Percentiles rank a stretch among this genome's conserved stretches.
phyloP scores from a whole-genome alignment of 2,797 vertebrate species.

The Poeciliopsis paucimaculata region DNA sequence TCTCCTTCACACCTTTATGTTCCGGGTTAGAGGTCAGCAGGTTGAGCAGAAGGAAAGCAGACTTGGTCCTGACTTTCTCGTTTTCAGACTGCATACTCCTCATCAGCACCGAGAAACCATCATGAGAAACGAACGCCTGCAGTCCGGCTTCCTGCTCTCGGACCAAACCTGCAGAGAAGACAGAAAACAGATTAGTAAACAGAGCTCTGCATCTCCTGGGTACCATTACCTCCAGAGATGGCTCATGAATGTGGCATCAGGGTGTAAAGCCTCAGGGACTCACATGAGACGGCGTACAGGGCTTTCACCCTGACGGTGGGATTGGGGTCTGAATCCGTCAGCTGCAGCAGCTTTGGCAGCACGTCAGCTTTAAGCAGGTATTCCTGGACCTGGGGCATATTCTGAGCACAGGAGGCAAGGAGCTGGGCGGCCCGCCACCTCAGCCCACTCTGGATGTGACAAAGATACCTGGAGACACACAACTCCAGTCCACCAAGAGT shows the following conservation, averaged over 20 bases:
- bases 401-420: slow-evolving; percentile 89
- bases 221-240: background rate
- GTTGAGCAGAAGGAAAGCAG: slow-evolving; percentile 89
- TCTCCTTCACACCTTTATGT: slow-evolving; percentile 83
- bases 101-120: slow-evolving; percentile 92
- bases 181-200: background rate
- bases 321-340: slow-evolving; percentile 83
- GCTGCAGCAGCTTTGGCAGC: slow-evolving; percentile 84
- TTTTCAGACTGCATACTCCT: slow-evolving; percentile 89
- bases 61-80: slow-evolving; percentile 89
- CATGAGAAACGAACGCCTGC: slow-evolving; percentile 84
- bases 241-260: background rate
- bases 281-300: slow-evolving; percentile 91
- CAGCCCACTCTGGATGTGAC: slow-evolving; percentile 80
- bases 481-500: slow-evolving; percentile 88
- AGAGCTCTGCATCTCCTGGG: background rate
- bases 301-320: slow-evolving; percentile 87
- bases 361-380: slow-evolving; percentile 82
- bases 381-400: slow-evolving; percentile 88
- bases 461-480: slow-evolving; percentile 82
- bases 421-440: slow-evolving; percentile 89
- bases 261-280: slow-evolving; percentile 61
- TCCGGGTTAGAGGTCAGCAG: slow-evolving; percentile 86
- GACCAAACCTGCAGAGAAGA: slow-evolving; percentile 82
- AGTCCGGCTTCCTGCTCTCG: slow-evolving; percentile 89